Evolutionary conservation across 2,888 invertebrate genomes (phyloP).

Genomic region (Dromius quadrimaculatus): DNA sequence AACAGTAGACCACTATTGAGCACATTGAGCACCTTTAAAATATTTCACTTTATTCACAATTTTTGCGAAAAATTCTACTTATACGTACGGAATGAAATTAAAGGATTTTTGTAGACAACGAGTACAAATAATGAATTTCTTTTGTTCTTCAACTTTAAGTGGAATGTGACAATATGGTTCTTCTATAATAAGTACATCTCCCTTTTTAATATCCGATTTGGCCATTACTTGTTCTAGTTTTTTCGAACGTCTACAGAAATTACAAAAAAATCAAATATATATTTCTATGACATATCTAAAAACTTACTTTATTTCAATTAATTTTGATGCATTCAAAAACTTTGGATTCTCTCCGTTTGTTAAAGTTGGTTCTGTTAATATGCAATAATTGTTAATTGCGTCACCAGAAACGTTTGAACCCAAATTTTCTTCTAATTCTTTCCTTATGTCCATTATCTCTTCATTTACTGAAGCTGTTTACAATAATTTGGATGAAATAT

Average conservation of each 20-base stretch:
- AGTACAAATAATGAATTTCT: no score
- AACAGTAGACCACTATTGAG: background rate
- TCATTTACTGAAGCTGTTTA: background rate
- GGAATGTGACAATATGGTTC: constrained; percentile 4
- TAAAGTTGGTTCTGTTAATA: no score
- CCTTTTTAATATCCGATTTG: background rate
- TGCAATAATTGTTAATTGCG: no score
- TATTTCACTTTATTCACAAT: background rate
- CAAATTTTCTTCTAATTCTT: background rate
- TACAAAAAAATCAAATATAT: no score
- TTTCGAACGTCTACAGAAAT: background rate
- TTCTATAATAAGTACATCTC: constrained; percentile 2
- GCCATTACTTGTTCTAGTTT: constrained; percentile 10
- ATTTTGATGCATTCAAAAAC: constrained; percentile 11
- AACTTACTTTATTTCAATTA: no score
- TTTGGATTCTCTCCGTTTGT: constrained; percentile 2
- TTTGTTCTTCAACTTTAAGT: no score
- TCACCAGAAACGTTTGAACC: background rate
- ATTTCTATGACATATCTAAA: no score
- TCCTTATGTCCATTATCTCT: background rate
- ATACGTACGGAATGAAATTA: background rate
- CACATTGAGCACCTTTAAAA: background rate
- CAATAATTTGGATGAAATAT: background rate
- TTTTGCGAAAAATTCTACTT: no score
- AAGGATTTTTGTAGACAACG: background rate